Conservation (phyloP, 2,113 vertebrate genomes). For the Petroica traversi region DNA sequence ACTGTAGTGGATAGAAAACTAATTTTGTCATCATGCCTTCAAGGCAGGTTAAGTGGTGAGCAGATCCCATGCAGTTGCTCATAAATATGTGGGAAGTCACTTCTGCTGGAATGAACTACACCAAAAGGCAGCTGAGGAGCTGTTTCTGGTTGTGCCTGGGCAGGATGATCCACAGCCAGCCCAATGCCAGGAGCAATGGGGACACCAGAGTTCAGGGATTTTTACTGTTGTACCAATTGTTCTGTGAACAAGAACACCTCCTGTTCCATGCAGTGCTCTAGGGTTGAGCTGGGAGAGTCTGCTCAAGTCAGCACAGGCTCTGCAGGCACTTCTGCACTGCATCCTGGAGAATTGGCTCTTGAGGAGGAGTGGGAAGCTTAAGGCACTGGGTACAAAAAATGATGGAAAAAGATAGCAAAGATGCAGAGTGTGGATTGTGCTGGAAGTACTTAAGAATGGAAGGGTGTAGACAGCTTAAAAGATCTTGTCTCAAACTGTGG, state of each 20-base stretch:
- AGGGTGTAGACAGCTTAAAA: neutral
- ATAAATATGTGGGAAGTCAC: neutral
- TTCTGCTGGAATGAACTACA: neutral
- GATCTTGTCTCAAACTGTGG: neutral
- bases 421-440: neutral
- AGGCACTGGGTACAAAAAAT: neutral
- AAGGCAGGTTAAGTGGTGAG: neutral
- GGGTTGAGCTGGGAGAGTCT: neutral
- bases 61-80: neutral
- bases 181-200: neutral
- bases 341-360: neutral
- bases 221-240: neutral
- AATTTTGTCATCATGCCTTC: neutral
- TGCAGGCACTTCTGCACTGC: neutral
- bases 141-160: neutral
- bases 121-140: neutral
- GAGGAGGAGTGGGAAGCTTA: neutral
- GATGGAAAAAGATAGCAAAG: accelerated
- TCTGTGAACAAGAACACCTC: neutral
- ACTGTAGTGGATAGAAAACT: neutral
- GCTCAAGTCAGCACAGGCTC: neutral
- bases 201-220: neutral
- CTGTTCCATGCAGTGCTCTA: accelerated
- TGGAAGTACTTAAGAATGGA: neutral
- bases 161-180: neutral